Evolutionary conservation across 2,888 invertebrate genomes (phyloP), one percentile per base, ranked within the genome.

Genomic region (Apodemia hepburni): DNA sequence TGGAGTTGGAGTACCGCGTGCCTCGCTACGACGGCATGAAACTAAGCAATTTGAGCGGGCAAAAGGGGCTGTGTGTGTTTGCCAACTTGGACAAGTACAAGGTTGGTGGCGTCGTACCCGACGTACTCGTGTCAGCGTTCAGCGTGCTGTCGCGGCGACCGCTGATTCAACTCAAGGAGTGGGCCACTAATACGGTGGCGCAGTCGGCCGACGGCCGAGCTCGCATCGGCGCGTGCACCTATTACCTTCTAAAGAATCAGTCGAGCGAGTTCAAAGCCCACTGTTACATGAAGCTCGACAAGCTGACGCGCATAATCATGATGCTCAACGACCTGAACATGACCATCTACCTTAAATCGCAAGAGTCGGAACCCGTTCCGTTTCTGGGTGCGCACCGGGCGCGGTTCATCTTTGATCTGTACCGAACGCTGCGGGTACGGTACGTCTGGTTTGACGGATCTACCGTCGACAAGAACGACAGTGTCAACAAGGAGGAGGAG

Each of bases 41-140:
- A 58, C 58, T 58, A 45, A 59, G 59, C 18, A 59, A 59, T 59
- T 38, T 59, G 59, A 59, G 59, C 42, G 45, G 59, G 45, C 59
- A 59, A 38, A 59, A 59, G 58, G 58, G 35, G 15, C 58, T 58
- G 35, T 58, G 58, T 9, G 35, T 58, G 8, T 58, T 58, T 33
- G 58, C 29, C 35, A 58, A 58, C 58, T 29, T 58, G 58, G 58
- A 58, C 33, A 58, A 58, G 35, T 58, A 58, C 58, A 27, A 33
- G 12, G 58, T 58, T 29, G 33, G 17, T 17, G 58, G 58, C 12
- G 35, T 58, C 58, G 33, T 58, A n/a, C 35, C 58, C 33, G 33
- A 58, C 58, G 29, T 58, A n/a, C 58, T 29, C 58, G 58, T 67
- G 33, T 58, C 58, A 12, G 58, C 58, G 29, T 58, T 58, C 33